Evolutionary conservation across 1,140 invertebrate species (phyloP).

Genomic region (Lepidurus packardi): DNA sequence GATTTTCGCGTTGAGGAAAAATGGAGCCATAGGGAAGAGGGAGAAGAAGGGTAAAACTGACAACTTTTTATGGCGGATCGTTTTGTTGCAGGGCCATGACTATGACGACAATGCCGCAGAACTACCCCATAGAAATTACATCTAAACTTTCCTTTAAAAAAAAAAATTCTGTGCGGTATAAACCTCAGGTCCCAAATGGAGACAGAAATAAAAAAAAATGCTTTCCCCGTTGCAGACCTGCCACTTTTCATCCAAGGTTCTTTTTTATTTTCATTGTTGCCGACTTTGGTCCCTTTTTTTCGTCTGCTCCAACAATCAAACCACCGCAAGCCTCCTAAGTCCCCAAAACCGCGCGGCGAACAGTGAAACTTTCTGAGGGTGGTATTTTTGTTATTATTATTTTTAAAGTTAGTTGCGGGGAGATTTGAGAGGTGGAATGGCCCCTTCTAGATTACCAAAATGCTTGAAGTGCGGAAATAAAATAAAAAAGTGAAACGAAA

Average conservation of each 20-base stretch:
- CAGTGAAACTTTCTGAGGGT: too few species aligned
- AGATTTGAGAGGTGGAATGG: too few species aligned
- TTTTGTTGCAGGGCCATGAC: neutral
- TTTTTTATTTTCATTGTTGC: neutral
- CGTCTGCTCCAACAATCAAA: neutral
- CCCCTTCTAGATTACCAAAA: neutral
- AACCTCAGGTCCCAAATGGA: neutral
- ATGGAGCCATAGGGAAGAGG: neutral
- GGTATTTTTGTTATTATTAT: too few species aligned
- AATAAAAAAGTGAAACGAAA: neutral
- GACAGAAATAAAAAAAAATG: neutral
- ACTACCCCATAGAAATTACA: neutral
- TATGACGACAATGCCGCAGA: neutral
- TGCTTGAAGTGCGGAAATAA: neutral
- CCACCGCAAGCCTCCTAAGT: too few species aligned
- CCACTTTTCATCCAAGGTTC: neutral
- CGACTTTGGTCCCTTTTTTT: neutral
- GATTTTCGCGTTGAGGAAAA: neutral
- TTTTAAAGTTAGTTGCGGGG: too few species aligned
- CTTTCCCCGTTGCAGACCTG: neutral
- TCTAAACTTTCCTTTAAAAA: neutral
- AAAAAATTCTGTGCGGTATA: neutral
- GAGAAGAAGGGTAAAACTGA: neutral
- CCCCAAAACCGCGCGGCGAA: too few species aligned
- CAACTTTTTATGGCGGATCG: slow-evolving; percentile 15